A percentile compares a stretch with the other conserved stretches of the same genome.
phyloP scores from a whole-genome alignment of 2,113 vertebrate species.

The Austrofundulus limnaeus region DNA sequence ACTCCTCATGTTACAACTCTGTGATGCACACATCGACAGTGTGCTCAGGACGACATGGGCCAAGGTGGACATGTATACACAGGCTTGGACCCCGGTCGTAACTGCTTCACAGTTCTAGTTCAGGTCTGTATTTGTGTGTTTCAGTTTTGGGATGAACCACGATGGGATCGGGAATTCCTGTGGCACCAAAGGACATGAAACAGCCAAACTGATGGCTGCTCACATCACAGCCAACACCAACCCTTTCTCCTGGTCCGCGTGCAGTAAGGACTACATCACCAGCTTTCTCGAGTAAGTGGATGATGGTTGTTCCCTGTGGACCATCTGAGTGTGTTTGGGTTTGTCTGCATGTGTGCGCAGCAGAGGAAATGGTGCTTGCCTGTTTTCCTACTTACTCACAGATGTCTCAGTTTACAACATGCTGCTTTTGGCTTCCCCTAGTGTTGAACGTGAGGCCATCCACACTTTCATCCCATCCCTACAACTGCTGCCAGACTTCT shows the following conservation, averaged over 20 bases:
- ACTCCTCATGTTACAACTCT: no score
- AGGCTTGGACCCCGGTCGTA: no score
- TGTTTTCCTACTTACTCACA: conserved; percentile 40
- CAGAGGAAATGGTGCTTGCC: conserved; percentile 31
- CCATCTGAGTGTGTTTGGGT: conserved; percentile 23
- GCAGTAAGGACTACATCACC: conserved; percentile 99
- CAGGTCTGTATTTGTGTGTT: conserved; percentile 38
- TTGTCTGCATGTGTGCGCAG: conserved; percentile 16
- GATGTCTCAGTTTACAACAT: conserved; percentile 44
- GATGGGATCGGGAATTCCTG: conserved; percentile 98
- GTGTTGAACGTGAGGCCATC: conserved; percentile 31
- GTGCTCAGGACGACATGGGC: no score
- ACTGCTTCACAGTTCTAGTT: no score
- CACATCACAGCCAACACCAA: conserved; percentile 99
- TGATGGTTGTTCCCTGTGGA: conserved; percentile 37
- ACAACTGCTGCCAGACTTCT: conserved; percentile 47
- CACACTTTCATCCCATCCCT: conserved; percentile 49
- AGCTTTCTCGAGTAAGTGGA: conserved; percentile 99
- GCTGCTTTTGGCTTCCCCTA: conserved; percentile 36
- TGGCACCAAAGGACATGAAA: conserved; percentile 97
- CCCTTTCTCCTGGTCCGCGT: conserved; percentile 98
- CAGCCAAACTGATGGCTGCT: conserved; percentile 98
- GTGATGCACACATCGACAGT: no score
- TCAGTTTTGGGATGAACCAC: conserved; percentile 99
- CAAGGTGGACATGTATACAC: no score